These are phyloP conservation scores for Cyanoderma ruficeps DNA, from an alignment of 2,113 vertebrate genomes.

Conservation along the genomic window DNA sequence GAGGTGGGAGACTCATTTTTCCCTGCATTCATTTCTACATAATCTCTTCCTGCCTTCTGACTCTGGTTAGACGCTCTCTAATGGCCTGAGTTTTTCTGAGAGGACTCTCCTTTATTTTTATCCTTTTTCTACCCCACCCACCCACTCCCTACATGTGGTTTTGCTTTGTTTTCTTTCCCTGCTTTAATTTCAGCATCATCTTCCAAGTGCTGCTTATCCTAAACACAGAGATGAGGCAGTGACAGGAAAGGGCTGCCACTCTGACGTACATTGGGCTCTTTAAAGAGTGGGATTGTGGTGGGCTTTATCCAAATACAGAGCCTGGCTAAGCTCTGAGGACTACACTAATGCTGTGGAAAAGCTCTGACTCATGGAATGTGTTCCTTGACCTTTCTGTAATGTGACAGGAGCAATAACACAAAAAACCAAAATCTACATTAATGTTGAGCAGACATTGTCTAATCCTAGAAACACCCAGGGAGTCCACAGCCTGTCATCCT, in stretches of 20 bases:
- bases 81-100: background rate
- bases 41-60: background rate
- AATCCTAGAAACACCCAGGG: conserved; percentile 23
- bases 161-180: conserved; percentile 17
- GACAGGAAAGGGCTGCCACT: conserved; percentile 33
- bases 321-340: background rate
- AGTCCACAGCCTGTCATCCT: background rate
- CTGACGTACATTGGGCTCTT: conserved; percentile 37
- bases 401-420: conserved; percentile 6
- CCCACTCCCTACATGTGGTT: background rate
- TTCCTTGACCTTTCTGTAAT: conserved; percentile 19
- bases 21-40: background rate
- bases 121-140: too few relatives aligned
- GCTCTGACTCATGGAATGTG: conserved; percentile 36
- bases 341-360: background rate
- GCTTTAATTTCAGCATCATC: conserved; percentile 9
- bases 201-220: conserved; percentile 1
- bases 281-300: background rate
- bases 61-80: background rate
- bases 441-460: background rate
- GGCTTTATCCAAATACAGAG: conserved; percentile 39
- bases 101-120: background rate
- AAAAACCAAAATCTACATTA: background rate
- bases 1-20: background rate
- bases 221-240: conserved; percentile 1